Evolutionary conservation across 2,113 vertebrate species (phyloP).

Genomic region (Platichthys stellatus): DNA sequence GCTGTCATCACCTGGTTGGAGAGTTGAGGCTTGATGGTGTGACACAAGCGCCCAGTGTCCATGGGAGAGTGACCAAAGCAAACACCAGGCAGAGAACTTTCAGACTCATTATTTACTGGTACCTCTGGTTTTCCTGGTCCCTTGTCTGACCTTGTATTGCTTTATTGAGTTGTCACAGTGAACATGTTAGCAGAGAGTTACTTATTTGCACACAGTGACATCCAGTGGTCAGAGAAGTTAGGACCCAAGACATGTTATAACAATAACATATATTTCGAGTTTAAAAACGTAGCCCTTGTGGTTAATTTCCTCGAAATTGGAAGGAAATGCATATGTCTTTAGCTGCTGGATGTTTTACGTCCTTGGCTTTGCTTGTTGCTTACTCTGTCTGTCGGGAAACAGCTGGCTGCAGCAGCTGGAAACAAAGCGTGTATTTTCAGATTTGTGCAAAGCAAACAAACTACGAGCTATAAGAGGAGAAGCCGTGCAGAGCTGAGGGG

Average conservation of each 20-base stretch:
- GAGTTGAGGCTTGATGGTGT: conserved; percentile 32
- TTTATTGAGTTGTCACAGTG: background rate
- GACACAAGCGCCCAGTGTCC: conserved; percentile 62
- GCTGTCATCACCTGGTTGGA: conserved; percentile 68
- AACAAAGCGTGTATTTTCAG: background rate
- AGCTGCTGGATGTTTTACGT: background rate
- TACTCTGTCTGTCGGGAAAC: background rate
- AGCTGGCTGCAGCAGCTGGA: background rate
- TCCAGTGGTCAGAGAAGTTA: background rate
- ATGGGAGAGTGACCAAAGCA: conserved; percentile 75
- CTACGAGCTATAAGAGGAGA: background rate
- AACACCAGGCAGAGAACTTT: conserved; percentile 56
- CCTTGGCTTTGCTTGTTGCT: background rate
- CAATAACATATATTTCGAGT: background rate
- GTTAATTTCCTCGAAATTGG: background rate
- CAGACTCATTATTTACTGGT: background rate
- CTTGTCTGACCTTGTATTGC: background rate
- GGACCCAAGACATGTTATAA: background rate
- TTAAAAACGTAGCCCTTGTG: background rate
- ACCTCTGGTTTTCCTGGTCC: background rate
- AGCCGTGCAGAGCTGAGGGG: background rate
- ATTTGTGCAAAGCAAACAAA: background rate
- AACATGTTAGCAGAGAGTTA: background rate
- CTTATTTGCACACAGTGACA: background rate
- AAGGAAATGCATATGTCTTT: background rate